Conservation (phyloP, 1,140 invertebrate genomes). For the Carcinoscorpius rotundicauda region DNA sequence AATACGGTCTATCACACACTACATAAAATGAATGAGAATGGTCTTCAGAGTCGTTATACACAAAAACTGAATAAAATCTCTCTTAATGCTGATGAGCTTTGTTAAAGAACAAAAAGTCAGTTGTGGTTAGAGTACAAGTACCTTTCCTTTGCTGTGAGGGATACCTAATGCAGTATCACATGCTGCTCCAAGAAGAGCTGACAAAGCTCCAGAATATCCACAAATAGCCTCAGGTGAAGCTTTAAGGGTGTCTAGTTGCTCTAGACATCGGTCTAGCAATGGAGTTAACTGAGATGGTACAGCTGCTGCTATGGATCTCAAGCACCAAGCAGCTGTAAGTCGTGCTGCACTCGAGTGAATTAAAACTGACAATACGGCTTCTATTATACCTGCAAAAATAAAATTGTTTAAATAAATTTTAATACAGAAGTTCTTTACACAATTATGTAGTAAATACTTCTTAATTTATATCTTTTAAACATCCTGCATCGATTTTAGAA, state of each 20-base stretch:
- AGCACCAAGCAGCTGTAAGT: slow-evolving; percentile 85
- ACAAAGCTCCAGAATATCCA: slow-evolving; percentile 86
- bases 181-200: slow-evolving; percentile 84
- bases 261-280: slow-evolving; percentile 72
- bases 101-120: slow-evolving; percentile 6
- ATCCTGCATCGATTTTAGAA: too few relatives aligned
- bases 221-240: slow-evolving; percentile 85
- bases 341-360: slow-evolving; percentile 87
- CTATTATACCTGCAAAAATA: slow-evolving; percentile 39
- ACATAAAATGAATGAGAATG: too few relatives aligned
- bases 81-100: too few relatives aligned
- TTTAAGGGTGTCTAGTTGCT: slow-evolving; percentile 72
- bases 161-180: slow-evolving; percentile 83
- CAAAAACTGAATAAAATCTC: too few relatives aligned
- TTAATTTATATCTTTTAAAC: too few relatives aligned
- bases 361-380: slow-evolving; percentile 61
- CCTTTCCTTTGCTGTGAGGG: slow-evolving; percentile 90
- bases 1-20: too few relatives aligned
- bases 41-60: too few relatives aligned
- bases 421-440: too few relatives aligned
- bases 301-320: slow-evolving; percentile 79
- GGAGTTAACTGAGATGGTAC: slow-evolving; percentile 88
- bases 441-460: too few relatives aligned
- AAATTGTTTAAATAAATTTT: not conserved
- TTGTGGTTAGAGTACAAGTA: slow-evolving; percentile 31